Evolutionary conservation across 2,888 invertebrate species (phyloP).

Genomic region (Gastracanthus pulcherrimus): DNA sequence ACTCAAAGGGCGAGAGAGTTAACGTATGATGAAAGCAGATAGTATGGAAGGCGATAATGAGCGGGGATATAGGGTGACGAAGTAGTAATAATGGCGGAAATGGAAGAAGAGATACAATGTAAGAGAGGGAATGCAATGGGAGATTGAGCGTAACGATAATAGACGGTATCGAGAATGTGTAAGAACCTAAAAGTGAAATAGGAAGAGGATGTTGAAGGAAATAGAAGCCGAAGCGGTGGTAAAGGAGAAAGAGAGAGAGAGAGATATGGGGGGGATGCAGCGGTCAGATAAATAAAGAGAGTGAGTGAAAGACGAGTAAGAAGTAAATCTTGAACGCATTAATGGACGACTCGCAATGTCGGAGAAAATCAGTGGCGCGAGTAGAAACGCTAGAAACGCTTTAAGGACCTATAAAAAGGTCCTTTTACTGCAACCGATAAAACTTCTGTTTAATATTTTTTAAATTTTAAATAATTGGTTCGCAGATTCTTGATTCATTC

Average conservation of each 20-base stretch:
- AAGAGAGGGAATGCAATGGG: neutral
- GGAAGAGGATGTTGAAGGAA: neutral
- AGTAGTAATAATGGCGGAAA: neutral
- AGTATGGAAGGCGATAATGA: too few species aligned
- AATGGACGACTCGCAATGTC: conserved; percentile 30
- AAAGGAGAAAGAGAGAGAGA: neutral
- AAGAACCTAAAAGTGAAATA: neutral
- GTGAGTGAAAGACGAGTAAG: conserved; percentile 12
- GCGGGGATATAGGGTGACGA: too few species aligned
- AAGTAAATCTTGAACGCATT: conserved; percentile 31
- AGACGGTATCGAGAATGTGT: neutral
- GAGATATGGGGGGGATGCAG: neutral
- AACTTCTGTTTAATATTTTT: too few species aligned
- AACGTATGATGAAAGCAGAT: too few species aligned
- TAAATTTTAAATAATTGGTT: too few species aligned
- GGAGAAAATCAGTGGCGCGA: too few species aligned
- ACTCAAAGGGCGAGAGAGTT: too few species aligned
- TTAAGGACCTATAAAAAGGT: too few species aligned
- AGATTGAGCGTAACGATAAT: conserved; percentile 12
- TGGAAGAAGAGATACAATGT: too few species aligned
- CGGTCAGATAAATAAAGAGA: conserved; percentile 30
- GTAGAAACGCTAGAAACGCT: too few species aligned
- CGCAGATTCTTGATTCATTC: too few species aligned
- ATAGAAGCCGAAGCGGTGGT: neutral
- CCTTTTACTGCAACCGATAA: too few species aligned